Conservation (phyloP, 2,888 invertebrate species). For the Melieria omissa region DNA sequence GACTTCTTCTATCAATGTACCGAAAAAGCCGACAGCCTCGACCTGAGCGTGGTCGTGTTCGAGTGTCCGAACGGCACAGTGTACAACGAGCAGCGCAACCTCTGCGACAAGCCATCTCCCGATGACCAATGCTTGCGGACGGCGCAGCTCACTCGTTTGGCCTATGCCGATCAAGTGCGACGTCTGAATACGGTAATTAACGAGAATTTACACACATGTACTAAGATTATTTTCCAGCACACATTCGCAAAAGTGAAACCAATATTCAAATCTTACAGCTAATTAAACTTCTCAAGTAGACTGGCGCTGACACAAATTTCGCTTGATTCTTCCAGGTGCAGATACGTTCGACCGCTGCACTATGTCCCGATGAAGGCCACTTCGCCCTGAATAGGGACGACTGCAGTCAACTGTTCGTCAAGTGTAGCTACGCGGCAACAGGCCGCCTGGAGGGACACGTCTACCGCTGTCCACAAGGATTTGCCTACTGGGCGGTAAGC, state of each 20-base stretch:
- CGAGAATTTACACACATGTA: no score
- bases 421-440: slow-evolving; percentile 71
- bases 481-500: slow-evolving; percentile 81
- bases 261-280: no score
- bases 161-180: slow-evolving; percentile 52
- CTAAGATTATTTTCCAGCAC: no score
- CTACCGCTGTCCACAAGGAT: slow-evolving; percentile 81
- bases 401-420: slow-evolving; percentile 79
- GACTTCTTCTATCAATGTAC: slow-evolving; percentile 87
- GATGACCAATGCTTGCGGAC: slow-evolving; percentile 61
- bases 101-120: slow-evolving; percentile 75
- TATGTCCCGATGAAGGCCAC: slow-evolving; percentile 77
- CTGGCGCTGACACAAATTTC: background rate
- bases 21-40: slow-evolving; percentile 73
- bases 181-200: slow-evolving; percentile 55
- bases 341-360: slow-evolving; percentile 68
- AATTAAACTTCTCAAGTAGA: no score
- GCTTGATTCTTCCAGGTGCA: slow-evolving; percentile 70
- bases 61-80: slow-evolving; percentile 82
- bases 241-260: no score
- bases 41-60: slow-evolving; percentile 79
- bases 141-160: slow-evolving; percentile 44
- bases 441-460: slow-evolving; percentile 75
- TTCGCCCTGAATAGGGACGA: slow-evolving; percentile 75
- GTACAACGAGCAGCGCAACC: slow-evolving; percentile 77